phyloP scores from a whole-genome alignment of 2,888 invertebrate species.

The Ganaspis brasiliensis region DNA sequence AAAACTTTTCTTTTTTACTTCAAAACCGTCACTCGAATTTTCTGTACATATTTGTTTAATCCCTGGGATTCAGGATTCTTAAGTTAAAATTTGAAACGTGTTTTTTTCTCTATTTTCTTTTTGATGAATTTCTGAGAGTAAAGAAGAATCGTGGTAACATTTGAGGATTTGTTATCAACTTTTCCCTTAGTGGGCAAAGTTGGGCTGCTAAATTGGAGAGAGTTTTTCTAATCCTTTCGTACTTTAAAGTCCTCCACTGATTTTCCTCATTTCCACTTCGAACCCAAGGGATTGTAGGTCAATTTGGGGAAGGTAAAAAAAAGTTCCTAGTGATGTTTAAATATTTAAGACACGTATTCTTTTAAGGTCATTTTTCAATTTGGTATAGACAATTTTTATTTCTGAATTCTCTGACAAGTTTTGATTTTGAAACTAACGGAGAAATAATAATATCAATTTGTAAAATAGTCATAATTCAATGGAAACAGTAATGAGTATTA shows the following conservation, averaged over 20 bases:
- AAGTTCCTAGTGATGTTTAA: not conserved
- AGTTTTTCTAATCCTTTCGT: conserved; percentile 27
- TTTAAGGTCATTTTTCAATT: no score
- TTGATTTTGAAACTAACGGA: no score
- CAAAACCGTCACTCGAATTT: not conserved
- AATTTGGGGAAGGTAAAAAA: not conserved
- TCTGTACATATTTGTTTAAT: conserved; percentile 15
- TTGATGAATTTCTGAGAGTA: not conserved
- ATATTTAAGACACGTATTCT: no score
- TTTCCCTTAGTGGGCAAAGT: not conserved
- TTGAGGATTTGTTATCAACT: conserved; percentile 5
- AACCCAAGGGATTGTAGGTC: not conserved
- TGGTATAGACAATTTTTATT: no score
- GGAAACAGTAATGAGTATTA: no score
- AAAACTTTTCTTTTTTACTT: not conserved
- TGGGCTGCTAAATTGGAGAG: not conserved
- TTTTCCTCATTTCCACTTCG: not conserved
- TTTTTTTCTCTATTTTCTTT: not conserved
- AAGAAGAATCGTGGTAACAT: not conserved
- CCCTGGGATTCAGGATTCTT: not conserved
- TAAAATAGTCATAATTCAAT: no score
- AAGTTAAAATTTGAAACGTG: not conserved
- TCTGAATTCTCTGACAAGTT: no score
- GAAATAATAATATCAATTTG: no score
- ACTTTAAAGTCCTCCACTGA: conserved; percentile 1